These are phyloP conservation scores for Coreius guichenoti DNA, from an alignment of 2,797 vertebrate species.

Conservation along the genomic window DNA sequence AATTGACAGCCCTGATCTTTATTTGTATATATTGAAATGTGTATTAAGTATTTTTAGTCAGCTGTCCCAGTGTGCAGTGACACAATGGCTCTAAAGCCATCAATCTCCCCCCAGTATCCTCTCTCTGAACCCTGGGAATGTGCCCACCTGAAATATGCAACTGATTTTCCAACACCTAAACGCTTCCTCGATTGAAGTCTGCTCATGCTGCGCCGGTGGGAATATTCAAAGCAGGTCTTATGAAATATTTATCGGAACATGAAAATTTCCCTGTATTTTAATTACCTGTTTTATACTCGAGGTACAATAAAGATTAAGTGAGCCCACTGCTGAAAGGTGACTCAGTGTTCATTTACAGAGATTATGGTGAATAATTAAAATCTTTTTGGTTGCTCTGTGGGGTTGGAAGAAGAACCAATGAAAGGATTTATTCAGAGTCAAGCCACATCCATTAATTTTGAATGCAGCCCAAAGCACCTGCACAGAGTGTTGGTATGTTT, in stretches of 20 bases:
- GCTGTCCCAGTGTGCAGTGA: conserved; percentile 31
- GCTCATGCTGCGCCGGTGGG: conserved; percentile 27
- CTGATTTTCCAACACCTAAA: conserved; percentile 49
- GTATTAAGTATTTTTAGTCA: conserved; percentile 36
- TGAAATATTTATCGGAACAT: conserved; percentile 63
- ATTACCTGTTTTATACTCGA: conserved; percentile 60
- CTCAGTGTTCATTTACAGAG: conserved; percentile 56
- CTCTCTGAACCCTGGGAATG: conserved; percentile 28
- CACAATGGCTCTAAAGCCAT: conserved; percentile 41
- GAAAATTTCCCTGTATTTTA: conserved; percentile 59
- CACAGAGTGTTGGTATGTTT: conserved; percentile 56
- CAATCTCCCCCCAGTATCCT: conserved; percentile 23
- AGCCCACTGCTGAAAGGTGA: conserved; percentile 53
- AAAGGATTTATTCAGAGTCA: conserved; percentile 57
- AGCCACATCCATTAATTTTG: conserved; percentile 59
- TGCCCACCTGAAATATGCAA: conserved; percentile 43
- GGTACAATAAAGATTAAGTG: conserved; percentile 55
- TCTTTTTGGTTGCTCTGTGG: conserved; percentile 56
- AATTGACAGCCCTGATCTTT: neutral
- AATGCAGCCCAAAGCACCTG: conserved; percentile 62
- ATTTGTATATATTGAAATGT: neutral
- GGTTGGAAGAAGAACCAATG: conserved; percentile 50
- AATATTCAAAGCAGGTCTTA: conserved; percentile 56
- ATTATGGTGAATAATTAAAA: conserved; percentile 67
- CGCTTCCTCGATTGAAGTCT: conserved; percentile 46